A percentile compares a stretch with the other conserved stretches of the same genome.
phyloP scores from a whole-genome alignment of 1,140 invertebrate species.

The Tetranychus cinnabarinus region DNA sequence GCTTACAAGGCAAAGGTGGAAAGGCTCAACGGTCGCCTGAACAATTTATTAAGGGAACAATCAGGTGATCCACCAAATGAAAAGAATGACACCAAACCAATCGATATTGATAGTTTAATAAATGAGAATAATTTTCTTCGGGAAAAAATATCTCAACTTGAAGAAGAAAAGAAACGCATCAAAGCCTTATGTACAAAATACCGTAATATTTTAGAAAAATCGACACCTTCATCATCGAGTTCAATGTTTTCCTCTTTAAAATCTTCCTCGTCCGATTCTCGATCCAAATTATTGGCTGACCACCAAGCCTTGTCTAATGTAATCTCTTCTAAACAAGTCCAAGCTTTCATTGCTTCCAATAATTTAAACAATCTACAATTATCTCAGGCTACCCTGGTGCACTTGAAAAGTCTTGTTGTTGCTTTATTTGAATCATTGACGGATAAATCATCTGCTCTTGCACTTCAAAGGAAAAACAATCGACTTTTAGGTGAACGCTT shows the following conservation, averaged over 20 bases:
- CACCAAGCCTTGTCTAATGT: not conserved
- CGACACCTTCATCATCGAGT: slow-evolving; percentile 19
- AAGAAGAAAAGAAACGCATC: slow-evolving; percentile 47
- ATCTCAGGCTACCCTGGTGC: slow-evolving; percentile 40
- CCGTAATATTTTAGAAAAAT: slow-evolving; percentile 23
- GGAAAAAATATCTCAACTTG: slow-evolving; percentile 47
- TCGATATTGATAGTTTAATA: slow-evolving; percentile 2
- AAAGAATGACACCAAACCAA: not conserved
- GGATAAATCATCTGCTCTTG: slow-evolving; percentile 53
- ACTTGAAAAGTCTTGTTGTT: slow-evolving; percentile 45
- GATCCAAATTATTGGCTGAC: not conserved
- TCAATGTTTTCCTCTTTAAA: slow-evolving; percentile 7
- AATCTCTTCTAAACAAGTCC: slow-evolving; percentile 17
- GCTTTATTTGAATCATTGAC: slow-evolving; percentile 54
- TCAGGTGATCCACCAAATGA: not conserved
- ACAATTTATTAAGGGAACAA: slow-evolving; percentile 32
- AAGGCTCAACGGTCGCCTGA: slow-evolving; percentile 52
- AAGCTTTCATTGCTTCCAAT: slow-evolving; percentile 21
- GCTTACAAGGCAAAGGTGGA: slow-evolving; percentile 63
- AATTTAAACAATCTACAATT: slow-evolving; percentile 31
- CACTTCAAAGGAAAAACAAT: slow-evolving; percentile 60
- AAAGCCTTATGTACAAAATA: slow-evolving; percentile 24
- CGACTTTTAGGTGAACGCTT: slow-evolving; percentile 19
- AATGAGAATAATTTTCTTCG: slow-evolving; percentile 33
- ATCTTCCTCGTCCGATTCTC: not conserved